phyloP scores from a whole-genome alignment of 2,888 invertebrate species.

The Cheilosia vernalis region DNA sequence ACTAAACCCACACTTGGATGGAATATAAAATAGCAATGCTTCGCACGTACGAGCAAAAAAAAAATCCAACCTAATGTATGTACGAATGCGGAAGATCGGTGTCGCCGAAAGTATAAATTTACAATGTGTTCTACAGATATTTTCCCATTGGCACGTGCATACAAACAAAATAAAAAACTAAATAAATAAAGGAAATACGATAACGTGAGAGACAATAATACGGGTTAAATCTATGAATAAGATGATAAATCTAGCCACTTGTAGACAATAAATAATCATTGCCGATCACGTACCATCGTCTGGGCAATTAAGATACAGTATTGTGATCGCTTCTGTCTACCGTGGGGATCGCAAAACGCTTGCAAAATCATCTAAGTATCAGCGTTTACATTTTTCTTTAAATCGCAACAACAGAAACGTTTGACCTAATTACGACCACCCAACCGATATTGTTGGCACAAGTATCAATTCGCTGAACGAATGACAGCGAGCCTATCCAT shows the following conservation, averaged over 20 bases:
- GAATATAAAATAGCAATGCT: slow-evolving; percentile 51
- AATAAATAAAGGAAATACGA: background rate
- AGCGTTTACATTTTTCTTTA: too few species aligned
- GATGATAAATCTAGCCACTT: background rate
- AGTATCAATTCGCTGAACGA: too few species aligned
- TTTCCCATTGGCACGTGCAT: slow-evolving; percentile 65
- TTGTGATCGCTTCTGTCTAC: background rate
- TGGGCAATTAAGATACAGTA: background rate
- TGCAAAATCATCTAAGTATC: too few species aligned
- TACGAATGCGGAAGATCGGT: slow-evolving; percentile 67
- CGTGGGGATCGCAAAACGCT: too few species aligned
- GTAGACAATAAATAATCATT: slow-evolving; percentile 2
- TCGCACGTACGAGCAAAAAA: slow-evolving; percentile 46
- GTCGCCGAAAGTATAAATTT: slow-evolving; percentile 46
- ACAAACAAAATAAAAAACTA: slow-evolving; percentile 6
- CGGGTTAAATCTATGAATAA: background rate
- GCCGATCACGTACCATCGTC: background rate
- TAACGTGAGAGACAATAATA: background rate
- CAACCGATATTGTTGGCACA: too few species aligned
- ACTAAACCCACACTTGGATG: background rate
- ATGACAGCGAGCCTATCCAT: too few species aligned
- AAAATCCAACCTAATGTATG: slow-evolving; percentile 22
- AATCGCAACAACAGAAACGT: too few species aligned
- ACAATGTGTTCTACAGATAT: slow-evolving; percentile 35
- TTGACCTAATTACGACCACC: too few species aligned